Conservation (phyloP, 2,797 vertebrate genomes). For the Allobates femoralis region DNA sequence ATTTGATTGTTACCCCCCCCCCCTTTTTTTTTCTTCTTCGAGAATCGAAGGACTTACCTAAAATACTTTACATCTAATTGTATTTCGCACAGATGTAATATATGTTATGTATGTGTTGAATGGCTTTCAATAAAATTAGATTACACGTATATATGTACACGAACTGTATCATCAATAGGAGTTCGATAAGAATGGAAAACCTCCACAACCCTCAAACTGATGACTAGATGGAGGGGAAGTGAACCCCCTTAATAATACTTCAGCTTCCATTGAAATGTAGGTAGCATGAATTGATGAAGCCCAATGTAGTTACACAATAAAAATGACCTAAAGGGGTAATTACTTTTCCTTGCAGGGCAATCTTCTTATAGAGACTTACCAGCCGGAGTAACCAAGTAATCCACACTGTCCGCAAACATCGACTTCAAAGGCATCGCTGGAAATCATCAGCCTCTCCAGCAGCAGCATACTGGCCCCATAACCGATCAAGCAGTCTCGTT, state of each 20-base stretch:
- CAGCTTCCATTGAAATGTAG: not conserved
- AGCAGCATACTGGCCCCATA: conserved; percentile 98
- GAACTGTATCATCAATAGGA: no score
- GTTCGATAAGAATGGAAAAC: no score
- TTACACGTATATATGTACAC: no score
- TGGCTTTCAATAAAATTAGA: no score
- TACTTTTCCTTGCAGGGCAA: not conserved
- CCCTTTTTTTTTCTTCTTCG: no score
- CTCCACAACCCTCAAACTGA: no score
- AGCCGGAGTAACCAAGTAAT: conserved; percentile 95
- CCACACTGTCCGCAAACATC: conserved; percentile 97
- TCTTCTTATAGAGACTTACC: conserved; percentile 74
- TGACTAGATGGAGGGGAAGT: no score
- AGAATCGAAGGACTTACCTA: no score
- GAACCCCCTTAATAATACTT: not conserved
- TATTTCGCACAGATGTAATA: no score
- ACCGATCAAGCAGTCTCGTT: conserved; percentile 96
- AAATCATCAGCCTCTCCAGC: conserved; percentile 97
- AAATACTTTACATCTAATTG: no score
- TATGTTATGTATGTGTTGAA: no score
- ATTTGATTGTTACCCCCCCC: no score
- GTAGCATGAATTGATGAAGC: not conserved
- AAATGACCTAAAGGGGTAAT: not conserved
- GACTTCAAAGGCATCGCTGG: conserved; percentile 97
- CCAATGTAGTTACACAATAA: not conserved